Evolutionary conservation across 2,113 vertebrate genomes (phyloP), one percentile per base, ranked within the genome.

Genomic region (Phrynocephalus versicolor): DNA sequence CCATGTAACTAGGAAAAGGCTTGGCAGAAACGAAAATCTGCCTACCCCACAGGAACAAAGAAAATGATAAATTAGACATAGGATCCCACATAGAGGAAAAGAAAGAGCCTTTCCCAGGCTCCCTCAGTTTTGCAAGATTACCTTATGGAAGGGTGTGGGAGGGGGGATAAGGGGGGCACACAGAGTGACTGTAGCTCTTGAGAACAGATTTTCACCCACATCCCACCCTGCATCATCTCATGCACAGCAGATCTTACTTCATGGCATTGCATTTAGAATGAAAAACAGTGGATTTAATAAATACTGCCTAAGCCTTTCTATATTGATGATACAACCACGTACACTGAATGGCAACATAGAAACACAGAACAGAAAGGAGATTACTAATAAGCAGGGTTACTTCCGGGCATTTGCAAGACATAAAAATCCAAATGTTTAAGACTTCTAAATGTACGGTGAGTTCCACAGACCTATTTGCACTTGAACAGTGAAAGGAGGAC

Each of bases 181-280:
- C 57, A 60, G 27, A 71, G 15, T 33, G 19, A 30, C 45, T n/a
- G 6, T 37, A 23, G 35, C 10, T 14, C 35, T 77, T 72, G 35
- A 18, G n/a, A 64, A 7, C 27, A 33, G 23, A 21, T 62, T 39
- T 82, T 25, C 60, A 21, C 73, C n/a, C 37, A 8, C 30, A 60
- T 72, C 76, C 39, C 57, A 18, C n/a, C 35, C 39, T 13, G n/a
- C 27, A 30, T 23, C 58, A 73, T 72, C 55, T 85, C 57, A 16
- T 19, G 74, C 79, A 65, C 57, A 41, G 25, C 80, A 41, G 37
- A 6, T 16, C 81, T 58, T 0, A 0, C 21, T 86, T 19, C 74
- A 51, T 41, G 73, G 21, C 0, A 0, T 5, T 71, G 30, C 0
- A 0, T 0, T 1, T 0, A 1, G 70, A 73, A 0, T 5, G 57